Evolutionary conservation across 2,113 vertebrate genomes (phyloP), one percentile per base, ranked within the genome.

Genomic region (Cyanoderma ruficeps): DNA sequence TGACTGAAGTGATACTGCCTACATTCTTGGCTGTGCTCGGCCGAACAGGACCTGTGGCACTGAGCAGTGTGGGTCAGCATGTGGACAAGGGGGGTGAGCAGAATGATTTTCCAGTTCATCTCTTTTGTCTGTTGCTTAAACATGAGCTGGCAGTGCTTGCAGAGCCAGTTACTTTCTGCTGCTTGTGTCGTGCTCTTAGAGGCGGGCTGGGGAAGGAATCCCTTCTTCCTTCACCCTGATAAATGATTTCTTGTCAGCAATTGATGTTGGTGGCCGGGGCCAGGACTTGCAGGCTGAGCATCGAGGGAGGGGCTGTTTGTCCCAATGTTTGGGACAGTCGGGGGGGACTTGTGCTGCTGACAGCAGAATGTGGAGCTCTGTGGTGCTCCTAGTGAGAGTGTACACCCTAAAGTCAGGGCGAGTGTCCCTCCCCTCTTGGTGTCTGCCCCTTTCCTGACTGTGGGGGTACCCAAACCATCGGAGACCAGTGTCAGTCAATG

Each of bases 401-500:
- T 7, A 1, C 1, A 1, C 53, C 57, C 61, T 18, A 0, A 22
- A 23, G 7, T 46, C 28, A 7, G 35, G 52, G 41, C 3, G 1
- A 5, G 23, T 13, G 16, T 63, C 53, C 14, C 49, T 37, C 30
- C 7, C 27, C 9, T 10, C n/a, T 9, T 9, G 52, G 39, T 30
- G 46, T 25, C 71, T 30, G 69, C 59, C n/a, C 3, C 52, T 61
- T 49, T 52, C 15, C 0, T 3, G 9, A 2, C 9, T 4, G n/a
- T 14, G 28, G 9, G 3, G 10, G 8, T 4, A 15, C 31, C 41
- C 46, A 24, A n/a, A 15, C 9, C 35, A 0, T 7, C 5, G 4
- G 27, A 22, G 27, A 19, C 31, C 23, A 4, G 31, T 1, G 10
- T 10, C 0, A 0, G 9, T 41, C 8, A 0, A 2, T 19, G 65